Base-by-base conservation (phyloP, 2,113 vertebrate species). In the Caranx ignobilis region DNA sequence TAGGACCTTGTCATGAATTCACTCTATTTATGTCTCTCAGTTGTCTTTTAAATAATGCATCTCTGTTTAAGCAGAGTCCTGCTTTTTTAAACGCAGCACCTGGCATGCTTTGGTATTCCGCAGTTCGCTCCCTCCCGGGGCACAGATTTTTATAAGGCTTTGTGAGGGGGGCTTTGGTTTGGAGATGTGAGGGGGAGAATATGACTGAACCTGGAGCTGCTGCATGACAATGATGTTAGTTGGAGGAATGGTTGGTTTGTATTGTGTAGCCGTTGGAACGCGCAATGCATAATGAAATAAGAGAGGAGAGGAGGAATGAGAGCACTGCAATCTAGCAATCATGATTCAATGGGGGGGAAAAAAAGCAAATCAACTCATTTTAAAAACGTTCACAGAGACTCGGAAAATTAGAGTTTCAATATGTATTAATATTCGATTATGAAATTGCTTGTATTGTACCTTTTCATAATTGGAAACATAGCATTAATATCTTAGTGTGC, bases 11-110 rank as follows among this genome's bases (percentile, higher is more conserved):
- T 90, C 91, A 86, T 87, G 87, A 70, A 87, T 92, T 88, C 74
- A 84, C 83, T 84, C 75, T 80, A 83, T 91, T 93, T 91, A 91
- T 91, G 89, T 88, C 83, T 85, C 82, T 93, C 84, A 87, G 85
- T 86, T 89, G 81, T 89, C 90, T 81, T 91, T 92, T 93, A 92
- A 94, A 94, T 92, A 93, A 92, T 93, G 80, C 79, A 93, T 86
- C 77, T 89, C 83, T 89, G 87, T 82, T 89, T 88, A 83, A 84
- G 78, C 77, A 86, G 76, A 81, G 75, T 75, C 74, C 84, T 70
- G 71, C 63, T 67, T 87, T 86, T 86, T 80, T 70, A 82, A 90
- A 92, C 52, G 37, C 65, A 75, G 81, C 85, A 89, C 88, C 87
- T 89, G 83, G 57, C 76, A 52, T 2, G 32, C 79, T 88, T 90